Evolutionary conservation across 2,113 vertebrate species (phyloP).

Genomic region (Catharus fuscescens): DNA sequence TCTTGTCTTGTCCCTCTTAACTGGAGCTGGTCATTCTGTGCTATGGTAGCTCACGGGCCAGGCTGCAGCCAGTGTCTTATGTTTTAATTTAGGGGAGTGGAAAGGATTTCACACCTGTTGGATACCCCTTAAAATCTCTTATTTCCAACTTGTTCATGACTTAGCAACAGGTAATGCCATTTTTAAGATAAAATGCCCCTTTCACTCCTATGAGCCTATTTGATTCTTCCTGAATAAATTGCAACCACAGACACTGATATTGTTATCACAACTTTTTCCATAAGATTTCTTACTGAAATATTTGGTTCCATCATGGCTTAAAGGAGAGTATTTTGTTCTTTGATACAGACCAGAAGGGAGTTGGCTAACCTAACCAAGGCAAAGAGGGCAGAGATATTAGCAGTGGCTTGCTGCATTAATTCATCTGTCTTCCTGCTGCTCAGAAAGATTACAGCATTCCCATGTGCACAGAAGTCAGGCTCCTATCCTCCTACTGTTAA

Average conservation of each 20-base stretch:
- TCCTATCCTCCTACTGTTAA: neutral
- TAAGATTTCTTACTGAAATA: neutral
- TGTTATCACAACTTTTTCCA: neutral
- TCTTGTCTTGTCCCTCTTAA: neutral
- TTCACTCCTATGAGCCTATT: neutral
- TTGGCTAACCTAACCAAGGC: neutral
- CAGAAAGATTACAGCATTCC: neutral
- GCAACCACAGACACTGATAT: rapidly evolving
- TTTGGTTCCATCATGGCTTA: neutral
- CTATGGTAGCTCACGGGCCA: neutral
- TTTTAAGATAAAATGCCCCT: neutral
- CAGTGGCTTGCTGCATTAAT: neutral
- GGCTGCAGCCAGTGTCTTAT: neutral
- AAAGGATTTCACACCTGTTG: neutral
- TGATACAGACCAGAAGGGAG: neutral
- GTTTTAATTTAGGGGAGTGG: neutral
- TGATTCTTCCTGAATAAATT: neutral
- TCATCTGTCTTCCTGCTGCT: neutral
- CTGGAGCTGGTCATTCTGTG: neutral
- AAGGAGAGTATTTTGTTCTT: neutral
- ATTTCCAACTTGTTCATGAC: neutral
- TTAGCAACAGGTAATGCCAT: neutral
- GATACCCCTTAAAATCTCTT: neutral
- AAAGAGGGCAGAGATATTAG: neutral
- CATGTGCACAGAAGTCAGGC: neutral